phyloP scores from a whole-genome alignment of 2,888 invertebrate species.

The Adineta ricciae region DNA sequence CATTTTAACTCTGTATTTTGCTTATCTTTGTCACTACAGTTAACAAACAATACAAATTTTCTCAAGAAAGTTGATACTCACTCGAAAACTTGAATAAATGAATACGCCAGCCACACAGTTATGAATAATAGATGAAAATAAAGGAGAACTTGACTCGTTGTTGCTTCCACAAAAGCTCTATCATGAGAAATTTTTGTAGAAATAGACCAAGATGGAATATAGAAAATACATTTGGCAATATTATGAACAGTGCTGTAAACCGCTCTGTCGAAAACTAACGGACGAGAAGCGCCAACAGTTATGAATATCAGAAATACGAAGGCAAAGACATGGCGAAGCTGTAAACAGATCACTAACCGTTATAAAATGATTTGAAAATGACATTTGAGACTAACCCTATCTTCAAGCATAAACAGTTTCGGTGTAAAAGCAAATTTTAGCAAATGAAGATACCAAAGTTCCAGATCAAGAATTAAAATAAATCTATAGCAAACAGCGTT shows the following conservation, averaged over 20 bases:
- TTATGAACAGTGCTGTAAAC: neutral
- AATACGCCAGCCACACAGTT: no score
- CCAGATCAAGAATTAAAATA: neutral
- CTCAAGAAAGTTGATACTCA: no score
- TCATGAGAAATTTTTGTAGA: neutral
- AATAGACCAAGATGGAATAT: neutral
- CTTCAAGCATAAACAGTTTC: neutral
- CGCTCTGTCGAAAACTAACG: neutral
- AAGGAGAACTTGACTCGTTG: neutral
- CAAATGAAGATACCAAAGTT: neutral
- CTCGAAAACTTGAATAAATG: no score
- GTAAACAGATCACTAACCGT: neutral
- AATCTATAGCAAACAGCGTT: no score
- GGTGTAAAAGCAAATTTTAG: neutral
- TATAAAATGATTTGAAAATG: neutral
- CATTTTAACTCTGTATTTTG: no score
- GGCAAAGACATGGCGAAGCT: neutral
- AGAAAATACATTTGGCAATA: neutral
- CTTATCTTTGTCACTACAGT: no score
- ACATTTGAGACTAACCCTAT: neutral
- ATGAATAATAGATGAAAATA: neutral
- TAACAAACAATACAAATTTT: no score
- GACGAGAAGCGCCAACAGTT: neutral
- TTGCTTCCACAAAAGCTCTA: neutral
- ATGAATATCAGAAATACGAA: neutral